phyloP scores from a whole-genome alignment of 2,113 vertebrate genomes.

The Xyliphius kryptos region DNA sequence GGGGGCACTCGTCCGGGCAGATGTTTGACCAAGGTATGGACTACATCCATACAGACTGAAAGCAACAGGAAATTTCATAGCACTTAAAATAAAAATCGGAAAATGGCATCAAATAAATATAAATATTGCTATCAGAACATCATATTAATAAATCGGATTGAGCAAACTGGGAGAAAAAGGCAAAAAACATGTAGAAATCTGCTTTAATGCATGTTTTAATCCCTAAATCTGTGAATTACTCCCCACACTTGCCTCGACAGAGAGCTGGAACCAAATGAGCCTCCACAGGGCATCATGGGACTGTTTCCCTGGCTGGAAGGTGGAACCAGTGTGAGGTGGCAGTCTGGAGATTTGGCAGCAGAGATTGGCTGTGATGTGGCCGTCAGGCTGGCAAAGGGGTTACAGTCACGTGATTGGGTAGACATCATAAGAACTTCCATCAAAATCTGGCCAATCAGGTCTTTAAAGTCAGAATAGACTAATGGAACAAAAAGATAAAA shows the following conservation, averaged over 20 bases:
- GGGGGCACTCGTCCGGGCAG: conserved; percentile 54
- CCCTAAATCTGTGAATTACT: too few species aligned
- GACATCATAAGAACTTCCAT: conserved; percentile 99
- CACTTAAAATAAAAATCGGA: conserved; percentile 27
- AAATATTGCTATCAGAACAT: too few species aligned
- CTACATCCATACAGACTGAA: conserved; percentile 93
- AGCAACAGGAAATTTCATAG: conserved; percentile 54
- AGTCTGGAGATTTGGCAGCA: conserved; percentile 83
- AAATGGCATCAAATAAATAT: too few species aligned
- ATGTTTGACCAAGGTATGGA: conserved; percentile 68
- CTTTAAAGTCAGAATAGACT: conserved; percentile 97
- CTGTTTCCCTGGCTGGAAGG: conserved; percentile 81
- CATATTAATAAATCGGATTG: too few species aligned
- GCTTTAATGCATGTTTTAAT: too few species aligned
- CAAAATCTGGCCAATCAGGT: conserved; percentile 95
- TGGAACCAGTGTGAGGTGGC: conserved; percentile 73
- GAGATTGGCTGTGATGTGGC: conserved; percentile 92
- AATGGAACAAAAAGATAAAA: conserved; percentile 1
- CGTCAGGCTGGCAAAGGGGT: conserved; percentile 94
- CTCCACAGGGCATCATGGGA: conserved; percentile 80
- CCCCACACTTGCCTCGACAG: conserved; percentile 89
- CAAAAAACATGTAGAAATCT: too few species aligned
- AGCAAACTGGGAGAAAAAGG: too few species aligned
- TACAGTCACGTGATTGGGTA: conserved; percentile 84
- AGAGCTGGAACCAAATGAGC: conserved; percentile 87